Evolutionary conservation across 2,888 invertebrate genomes (phyloP), one percentile per base, ranked within the genome.

Genomic region (Coenonympha glycerion): DNA sequence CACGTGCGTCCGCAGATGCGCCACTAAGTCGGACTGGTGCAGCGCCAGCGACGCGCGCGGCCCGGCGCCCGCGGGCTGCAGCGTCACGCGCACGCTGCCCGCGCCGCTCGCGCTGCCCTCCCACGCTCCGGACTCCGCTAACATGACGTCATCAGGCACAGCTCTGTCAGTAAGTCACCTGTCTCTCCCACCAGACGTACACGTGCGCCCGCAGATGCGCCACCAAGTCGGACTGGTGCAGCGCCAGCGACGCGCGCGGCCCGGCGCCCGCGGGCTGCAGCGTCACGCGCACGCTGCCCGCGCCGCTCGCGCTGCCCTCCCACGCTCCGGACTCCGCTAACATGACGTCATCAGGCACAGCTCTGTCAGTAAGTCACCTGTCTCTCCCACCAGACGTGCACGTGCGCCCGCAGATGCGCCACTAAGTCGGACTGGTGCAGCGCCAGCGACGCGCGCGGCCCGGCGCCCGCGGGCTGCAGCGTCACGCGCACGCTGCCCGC

Each of bases 301-400:
- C 71, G 15, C 73, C 73, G 2, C 92, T 90, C 39, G 91, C 89
- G n/a, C 52, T 59, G 45, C 92, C 92, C 60, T 92, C 91, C 61
- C 93, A 92, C 68, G 95, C 93, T 0, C 93, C 93, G 54, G 94
- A 92, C 13, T 93, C 93, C 66, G 95, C 95, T 47, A 97, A 85
- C 24, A 94, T 93, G 96, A n/a, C n/a, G n/a, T n/a, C n/a, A n/a
- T n/a, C 96, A 97, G 59, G 8, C 8, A n/a, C 26, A n/a, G n/a
- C n/a, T n/a, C n/a, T n/a, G n/a, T n/a, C n/a, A n/a, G n/a, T n/a
- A n/a, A n/a, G n/a, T n/a, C n/a, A n/a, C 83, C 79, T 86, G 85
- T 53, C 88, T 88, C 77, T 96, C 96, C 95, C 96, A 97, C 97
- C 97, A 97, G 60, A 95, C 93, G n/a, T 95, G 95, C 48, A 97